Evolutionary conservation across 2,888 invertebrate species (phyloP), one percentile per base, ranked within the genome.

Genomic region (Acanthosepion lycidas): DNA sequence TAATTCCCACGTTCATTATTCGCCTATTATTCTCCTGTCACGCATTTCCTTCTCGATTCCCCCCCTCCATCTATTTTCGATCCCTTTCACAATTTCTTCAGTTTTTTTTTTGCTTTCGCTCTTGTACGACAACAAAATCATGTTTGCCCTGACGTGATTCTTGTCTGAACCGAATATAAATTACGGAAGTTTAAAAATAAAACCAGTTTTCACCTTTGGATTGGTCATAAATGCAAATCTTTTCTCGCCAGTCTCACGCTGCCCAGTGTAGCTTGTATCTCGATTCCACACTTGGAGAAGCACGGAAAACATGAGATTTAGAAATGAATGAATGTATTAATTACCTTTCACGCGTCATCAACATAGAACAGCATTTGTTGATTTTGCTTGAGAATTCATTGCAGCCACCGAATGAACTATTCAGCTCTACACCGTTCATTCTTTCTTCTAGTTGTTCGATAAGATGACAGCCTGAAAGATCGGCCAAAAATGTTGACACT

Each of bases 121-220:
- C n/a, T n/a, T 78, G n/a, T 78, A 78, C 78, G n/a, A n/a, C 78
- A 78, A n/a, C n/a, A n/a, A 78, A 78, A 78, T 78, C 78, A 78
- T 78, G 78, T 78, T 78, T 18, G 78, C 78, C n/a, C 78, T n/a
- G 78, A n/a, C 78, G 78, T n/a, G n/a, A n/a, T 78, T 78, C 78
- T 78, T 78, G 78, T 78, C n/a, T n/a, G n/a, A 78, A n/a, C 78
- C n/a, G 78, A 28, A 78, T 28, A n/a, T 15, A 78, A 78, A n/a
- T 78, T 9, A 78, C n/a, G 78, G n/a, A 78, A 78, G 78, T 78
- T 78, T 78, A 78, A 78, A 78, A 78, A 78, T 78, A 78, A 78
- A 78, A 78, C 9, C n/a, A 1, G 1, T n/a, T n/a, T 78, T n/a
- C 78, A n/a, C n/a, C n/a, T 78, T 78, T 33, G n/a, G 20, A 78